A percentile compares a stretch with the other conserved stretches of the same genome.
Evolutionary conservation across 2,113 vertebrate genomes (phyloP).

Genomic region (Brachionichthys hirsutus): DNA sequence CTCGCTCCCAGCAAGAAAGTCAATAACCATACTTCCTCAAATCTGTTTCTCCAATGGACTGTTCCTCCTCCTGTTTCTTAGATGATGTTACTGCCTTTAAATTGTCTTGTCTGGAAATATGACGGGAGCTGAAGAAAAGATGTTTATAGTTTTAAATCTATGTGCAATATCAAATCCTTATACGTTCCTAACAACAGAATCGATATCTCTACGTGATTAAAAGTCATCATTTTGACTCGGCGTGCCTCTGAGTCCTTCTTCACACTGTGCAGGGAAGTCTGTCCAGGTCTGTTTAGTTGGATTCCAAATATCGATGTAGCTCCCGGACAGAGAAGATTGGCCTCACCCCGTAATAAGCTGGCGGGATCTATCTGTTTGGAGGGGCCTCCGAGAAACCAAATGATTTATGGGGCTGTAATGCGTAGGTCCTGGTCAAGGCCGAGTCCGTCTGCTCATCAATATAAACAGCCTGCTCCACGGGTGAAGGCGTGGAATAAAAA

Average conservation of each 20-base stretch:
- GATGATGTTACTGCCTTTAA: no score
- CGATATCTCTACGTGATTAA: no score
- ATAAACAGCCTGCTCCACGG: conserved; percentile 48
- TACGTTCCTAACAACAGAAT: no score
- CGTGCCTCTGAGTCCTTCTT: background rate
- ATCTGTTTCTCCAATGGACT: no score
- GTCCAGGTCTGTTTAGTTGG: conserved; percentile 11
- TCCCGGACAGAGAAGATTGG: conserved; percentile 36
- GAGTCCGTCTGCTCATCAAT: conserved; percentile 62
- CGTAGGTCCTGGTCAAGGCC: conserved; percentile 58
- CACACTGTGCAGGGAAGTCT: background rate
- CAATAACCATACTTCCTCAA: no score
- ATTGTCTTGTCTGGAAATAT: background rate
- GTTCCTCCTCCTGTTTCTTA: no score
- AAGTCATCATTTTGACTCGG: background rate
- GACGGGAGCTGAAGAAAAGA: conserved; percentile 2
- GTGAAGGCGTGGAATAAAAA: conserved; percentile 59
- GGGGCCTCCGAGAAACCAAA: conserved; percentile 32
- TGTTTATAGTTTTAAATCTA: background rate
- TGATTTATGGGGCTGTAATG: conserved; percentile 59
- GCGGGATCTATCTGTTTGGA: conserved; percentile 38
- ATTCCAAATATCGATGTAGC: conserved; percentile 8
- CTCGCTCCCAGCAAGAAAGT: no score
- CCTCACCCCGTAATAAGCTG: conserved; percentile 9
- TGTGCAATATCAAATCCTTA: no score